Evolutionary conservation across 2,113 vertebrate genomes (phyloP).

Genomic region (Thamnophis sirtalis): DNA sequence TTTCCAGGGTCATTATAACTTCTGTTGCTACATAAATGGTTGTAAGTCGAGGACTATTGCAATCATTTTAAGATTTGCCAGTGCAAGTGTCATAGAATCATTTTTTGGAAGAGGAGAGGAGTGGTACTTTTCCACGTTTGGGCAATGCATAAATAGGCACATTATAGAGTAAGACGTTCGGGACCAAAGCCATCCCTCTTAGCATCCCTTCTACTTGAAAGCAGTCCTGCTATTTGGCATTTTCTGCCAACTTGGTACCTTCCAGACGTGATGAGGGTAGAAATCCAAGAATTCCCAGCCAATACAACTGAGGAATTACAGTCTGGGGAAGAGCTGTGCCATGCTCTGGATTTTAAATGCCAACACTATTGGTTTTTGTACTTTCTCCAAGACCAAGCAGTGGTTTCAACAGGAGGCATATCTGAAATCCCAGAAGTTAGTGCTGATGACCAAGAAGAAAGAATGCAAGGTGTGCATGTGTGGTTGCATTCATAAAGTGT

Average conservation of each 20-base stretch:
- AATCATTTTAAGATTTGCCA: neutral
- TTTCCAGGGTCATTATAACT: no score
- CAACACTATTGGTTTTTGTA: neutral
- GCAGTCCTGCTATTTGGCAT: neutral
- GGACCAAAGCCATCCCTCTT: neutral
- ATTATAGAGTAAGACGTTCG: neutral
- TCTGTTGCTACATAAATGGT: neutral
- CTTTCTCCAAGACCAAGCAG: neutral
- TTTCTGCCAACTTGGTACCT: neutral
- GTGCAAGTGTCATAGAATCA: neutral
- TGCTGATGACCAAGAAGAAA: neutral
- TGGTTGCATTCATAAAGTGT: neutral
- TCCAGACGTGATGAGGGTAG: neutral
- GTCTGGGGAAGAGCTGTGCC: neutral
- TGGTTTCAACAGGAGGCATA: neutral
- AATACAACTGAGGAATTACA: neutral
- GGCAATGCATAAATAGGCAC: neutral
- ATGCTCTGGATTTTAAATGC: neutral
- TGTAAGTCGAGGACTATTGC: neutral
- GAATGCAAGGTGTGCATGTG: neutral
- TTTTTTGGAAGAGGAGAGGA: neutral
- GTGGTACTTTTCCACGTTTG: neutral
- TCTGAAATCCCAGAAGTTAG: neutral
- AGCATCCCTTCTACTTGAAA: neutral
- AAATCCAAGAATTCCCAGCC: neutral